Evolutionary conservation across 1,140 invertebrate species (phyloP).

Genomic region (Conus betulinus): DNA sequence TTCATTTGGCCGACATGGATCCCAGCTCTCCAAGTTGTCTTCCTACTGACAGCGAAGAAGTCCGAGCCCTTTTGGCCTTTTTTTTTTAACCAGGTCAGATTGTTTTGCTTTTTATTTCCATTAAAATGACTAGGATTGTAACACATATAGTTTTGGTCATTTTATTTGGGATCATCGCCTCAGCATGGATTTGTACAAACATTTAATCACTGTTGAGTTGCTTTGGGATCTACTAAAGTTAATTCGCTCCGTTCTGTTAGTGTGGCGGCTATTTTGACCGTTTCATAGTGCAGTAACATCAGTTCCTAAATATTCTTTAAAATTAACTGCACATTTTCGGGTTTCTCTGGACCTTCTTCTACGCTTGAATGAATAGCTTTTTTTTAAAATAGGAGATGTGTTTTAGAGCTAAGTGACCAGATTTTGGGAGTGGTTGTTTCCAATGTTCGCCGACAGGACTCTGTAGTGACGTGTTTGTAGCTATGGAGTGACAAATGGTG

Average conservation of each 20-base stretch:
- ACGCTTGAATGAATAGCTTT: not conserved
- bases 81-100: not conserved
- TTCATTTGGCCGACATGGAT: not conserved
- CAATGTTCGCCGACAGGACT: not conserved
- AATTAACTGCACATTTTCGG: not conserved
- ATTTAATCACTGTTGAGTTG: too few relatives aligned
- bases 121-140: too few relatives aligned
- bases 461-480: not conserved
- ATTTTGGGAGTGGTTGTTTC: not conserved
- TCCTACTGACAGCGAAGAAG: not conserved
- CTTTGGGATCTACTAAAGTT: too few relatives aligned
- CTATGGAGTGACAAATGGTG: not conserved
- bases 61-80: not conserved
- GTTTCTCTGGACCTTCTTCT: not conserved
- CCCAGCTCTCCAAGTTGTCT: not conserved
- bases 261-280: too few relatives aligned
- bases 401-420: not conserved
- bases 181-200: too few relatives aligned
- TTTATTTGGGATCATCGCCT: too few relatives aligned
- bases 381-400: not conserved
- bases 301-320: not conserved
- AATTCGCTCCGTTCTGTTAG: too few relatives aligned
- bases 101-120: not conserved
- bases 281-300: too few relatives aligned
- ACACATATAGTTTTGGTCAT: too few relatives aligned